Conservation (phyloP, 2,888 invertebrate species). For the Mesopsocus fuscifrons region DNA sequence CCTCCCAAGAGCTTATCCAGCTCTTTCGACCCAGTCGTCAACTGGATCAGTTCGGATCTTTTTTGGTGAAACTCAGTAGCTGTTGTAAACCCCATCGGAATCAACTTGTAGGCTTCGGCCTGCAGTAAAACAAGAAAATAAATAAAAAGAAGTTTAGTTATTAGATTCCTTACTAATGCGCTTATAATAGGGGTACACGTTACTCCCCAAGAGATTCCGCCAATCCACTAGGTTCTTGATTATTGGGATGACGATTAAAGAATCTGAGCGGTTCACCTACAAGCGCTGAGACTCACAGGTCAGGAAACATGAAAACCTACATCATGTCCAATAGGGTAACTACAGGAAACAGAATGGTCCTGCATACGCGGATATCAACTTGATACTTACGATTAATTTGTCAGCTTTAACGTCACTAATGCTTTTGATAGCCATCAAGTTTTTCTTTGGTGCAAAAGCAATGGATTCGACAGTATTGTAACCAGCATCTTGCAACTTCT, state of each 20-base stretch:
- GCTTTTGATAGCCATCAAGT: conserved; percentile 73
- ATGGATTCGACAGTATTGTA: conserved; percentile 90
- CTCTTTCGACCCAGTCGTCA: conserved; percentile 90
- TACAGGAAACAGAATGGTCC: no score
- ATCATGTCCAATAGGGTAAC: no score
- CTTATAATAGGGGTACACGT: no score
- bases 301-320: no score
- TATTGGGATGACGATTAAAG: no score
- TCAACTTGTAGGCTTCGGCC: conserved; percentile 76
- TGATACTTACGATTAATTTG: conserved; percentile 45
- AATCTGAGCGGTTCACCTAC: no score
- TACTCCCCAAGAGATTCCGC: no score
- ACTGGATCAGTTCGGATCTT: conserved; percentile 82
- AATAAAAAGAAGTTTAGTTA: background rate
- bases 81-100: conserved; percentile 96
- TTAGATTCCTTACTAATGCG: no score
- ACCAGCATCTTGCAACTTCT: conserved; percentile 83
- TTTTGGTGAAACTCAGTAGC: conserved; percentile 92
- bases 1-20: conserved; percentile 83
- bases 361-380: no score
- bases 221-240: background rate
- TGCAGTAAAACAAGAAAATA: conserved; percentile 16
- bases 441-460: conserved; percentile 87
- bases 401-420: conserved; percentile 97
- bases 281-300: no score